A percentile compares a stretch with the other conserved stretches of the same genome.
phyloP scores from a whole-genome alignment of 2,797 vertebrate species.

The Trachurus trachurus region DNA sequence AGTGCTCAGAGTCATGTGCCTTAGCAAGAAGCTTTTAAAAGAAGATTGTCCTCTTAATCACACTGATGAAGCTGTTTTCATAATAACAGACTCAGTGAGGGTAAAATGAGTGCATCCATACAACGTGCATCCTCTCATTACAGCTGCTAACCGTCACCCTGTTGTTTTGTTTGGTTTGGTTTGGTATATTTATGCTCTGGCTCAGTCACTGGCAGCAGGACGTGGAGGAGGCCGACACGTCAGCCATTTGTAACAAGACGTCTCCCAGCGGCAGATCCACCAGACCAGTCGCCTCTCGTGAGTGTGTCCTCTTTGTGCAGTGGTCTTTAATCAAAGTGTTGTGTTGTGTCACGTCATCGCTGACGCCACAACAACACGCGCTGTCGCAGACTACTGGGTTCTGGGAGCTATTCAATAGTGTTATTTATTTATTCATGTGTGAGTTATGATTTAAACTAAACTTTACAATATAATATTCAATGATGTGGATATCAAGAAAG shows the following conservation, averaged over 20 bases:
- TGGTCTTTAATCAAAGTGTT: constrained; percentile 45
- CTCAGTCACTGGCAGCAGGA: constrained; percentile 93
- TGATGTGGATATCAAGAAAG: neutral
- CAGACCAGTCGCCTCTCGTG: constrained; percentile 80
- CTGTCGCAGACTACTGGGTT: neutral
- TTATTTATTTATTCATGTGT: neutral
- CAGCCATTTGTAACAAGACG: constrained; percentile 82
- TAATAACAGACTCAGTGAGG: constrained; percentile 48
- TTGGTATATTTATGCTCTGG: constrained; percentile 31
- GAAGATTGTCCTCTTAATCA: constrained; percentile 25
- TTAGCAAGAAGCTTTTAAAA: constrained; percentile 25
- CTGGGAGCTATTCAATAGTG: neutral
- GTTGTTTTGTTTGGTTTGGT: constrained; percentile 40
- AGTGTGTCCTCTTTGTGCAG: constrained; percentile 59
- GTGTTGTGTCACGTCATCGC: constrained; percentile 29
- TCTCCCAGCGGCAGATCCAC: constrained; percentile 59
- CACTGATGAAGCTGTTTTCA: constrained; percentile 23
- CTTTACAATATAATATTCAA: neutral
- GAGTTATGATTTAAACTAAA: neutral
- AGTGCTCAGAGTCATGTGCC: constrained; percentile 25
- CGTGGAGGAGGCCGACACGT: constrained; percentile 88
- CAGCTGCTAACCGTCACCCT: constrained; percentile 44
- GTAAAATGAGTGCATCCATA: constrained; percentile 16
- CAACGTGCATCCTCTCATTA: constrained; percentile 49
- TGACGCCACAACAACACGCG: constrained; percentile 11